Conservation (phyloP, 2,113 vertebrate genomes). For the Rostratula benghalensis region DNA sequence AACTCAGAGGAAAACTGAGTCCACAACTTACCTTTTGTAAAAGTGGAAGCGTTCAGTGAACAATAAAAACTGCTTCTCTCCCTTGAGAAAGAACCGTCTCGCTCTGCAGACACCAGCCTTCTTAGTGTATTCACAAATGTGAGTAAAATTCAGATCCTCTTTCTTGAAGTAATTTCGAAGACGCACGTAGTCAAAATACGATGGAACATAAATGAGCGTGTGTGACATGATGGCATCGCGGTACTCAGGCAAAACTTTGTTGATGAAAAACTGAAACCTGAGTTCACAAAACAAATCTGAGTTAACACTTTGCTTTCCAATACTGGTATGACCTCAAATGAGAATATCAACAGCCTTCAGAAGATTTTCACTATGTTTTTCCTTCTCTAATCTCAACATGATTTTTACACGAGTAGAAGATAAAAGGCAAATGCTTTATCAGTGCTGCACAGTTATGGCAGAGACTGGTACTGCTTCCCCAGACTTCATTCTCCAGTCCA, state of each 20-base stretch:
- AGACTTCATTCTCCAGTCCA: not conserved
- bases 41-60: constrained; percentile 97
- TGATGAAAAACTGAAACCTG: constrained; percentile 91
- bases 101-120: constrained; percentile 84
- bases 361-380: not conserved
- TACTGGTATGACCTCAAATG: not conserved
- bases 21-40: constrained; percentile 87
- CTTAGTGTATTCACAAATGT: constrained; percentile 89
- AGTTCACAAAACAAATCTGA: not conserved
- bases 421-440: not conserved
- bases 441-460: not conserved
- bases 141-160: constrained; percentile 85
- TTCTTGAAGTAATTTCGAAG: constrained; percentile 94
- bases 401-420: not conserved
- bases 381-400: not conserved
- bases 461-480: not conserved
- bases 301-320: not conserved
- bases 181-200: constrained; percentile 95
- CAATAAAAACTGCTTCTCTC: constrained; percentile 89
- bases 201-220: constrained; percentile 90
- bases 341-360: not conserved
- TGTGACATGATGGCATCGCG: constrained; percentile 95
- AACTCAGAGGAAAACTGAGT: not conserved
- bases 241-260: constrained; percentile 93
- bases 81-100: constrained; percentile 87